Evolutionary conservation across 2,888 invertebrate species (phyloP), one percentile per base, ranked within the genome.

Genomic region (Hypena proboscidalis): DNA sequence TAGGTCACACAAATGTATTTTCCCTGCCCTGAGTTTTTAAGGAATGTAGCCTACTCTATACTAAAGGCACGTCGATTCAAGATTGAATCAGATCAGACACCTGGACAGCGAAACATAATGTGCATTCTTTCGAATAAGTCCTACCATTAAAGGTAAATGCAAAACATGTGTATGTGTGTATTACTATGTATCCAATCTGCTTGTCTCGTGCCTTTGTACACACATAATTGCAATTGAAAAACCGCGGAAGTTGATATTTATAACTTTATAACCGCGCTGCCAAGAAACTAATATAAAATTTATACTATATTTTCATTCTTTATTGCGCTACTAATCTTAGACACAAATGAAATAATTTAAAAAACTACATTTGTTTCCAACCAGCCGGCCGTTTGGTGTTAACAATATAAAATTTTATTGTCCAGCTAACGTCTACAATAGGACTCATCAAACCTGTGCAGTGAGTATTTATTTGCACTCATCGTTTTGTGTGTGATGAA

Each of bases 181-280:
- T n/a, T n/a, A n/a, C n/a, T n/a, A n/a, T n/a, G n/a, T n/a, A n/a
- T n/a, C 11, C 8, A 39, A 38, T 22, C 52, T 14, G 31, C 45
- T 41, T 39, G 53, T 44, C 45, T 45, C 38, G 44, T 34, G 56
- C 36, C 65, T 70, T 68, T 70, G 64, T 54, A 49, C 38, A 55
- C 38, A 39, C 38, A 40, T 61, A 63, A 60, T 66, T 60, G 56
- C 45, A 40, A 55, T 67, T 52, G 60, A 71, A 72, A 70, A 69
- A 70, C 55, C 67, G 57, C 70, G 74, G 74, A 71, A 73, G 67
- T 67, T 53, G 48, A 56, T 67, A 65, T 65, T 63, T 59, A 61
- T 58, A 61, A 51, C 43, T 49, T n/a, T n/a, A n/a, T n/a, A n/a
- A n/a, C n/a, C n/a, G n/a, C n/a, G 38, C 54, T 55, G 43, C 54